Conservation (phyloP, 35 echinoderm and acorn worm genomes). For the Chiridota heheva region DNA sequence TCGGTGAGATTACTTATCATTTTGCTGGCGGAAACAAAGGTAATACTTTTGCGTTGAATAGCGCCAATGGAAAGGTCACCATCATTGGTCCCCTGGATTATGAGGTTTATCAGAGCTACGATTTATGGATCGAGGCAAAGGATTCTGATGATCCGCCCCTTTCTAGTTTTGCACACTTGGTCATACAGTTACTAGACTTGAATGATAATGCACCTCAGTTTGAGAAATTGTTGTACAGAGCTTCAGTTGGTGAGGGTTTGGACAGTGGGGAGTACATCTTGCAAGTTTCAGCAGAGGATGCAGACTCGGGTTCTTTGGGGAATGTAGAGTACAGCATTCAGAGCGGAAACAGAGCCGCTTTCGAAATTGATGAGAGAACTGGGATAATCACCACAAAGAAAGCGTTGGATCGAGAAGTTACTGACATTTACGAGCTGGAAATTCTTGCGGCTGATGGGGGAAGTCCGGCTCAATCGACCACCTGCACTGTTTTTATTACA, state of each 20-base stretch:
- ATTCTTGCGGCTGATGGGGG: conserved; percentile 74
- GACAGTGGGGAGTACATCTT: conserved; percentile 19
- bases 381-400: conserved; percentile 60
- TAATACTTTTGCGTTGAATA: conserved; percentile 62
- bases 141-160: conserved; percentile 58
- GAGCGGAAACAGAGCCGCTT: conserved; percentile 62
- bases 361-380: conserved; percentile 47
- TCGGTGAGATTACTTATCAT: conserved; percentile 51
- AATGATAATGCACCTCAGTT: conserved; percentile 95
- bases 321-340: conserved; percentile 52
- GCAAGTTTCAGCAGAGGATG: conserved; percentile 67
- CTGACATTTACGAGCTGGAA: conserved; percentile 49
- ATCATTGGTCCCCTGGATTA: conserved; percentile 55
- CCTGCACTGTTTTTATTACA: conserved; percentile 48
- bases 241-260: conserved; percentile 41
- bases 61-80: conserved; percentile 54
- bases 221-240: conserved; percentile 37
- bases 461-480: conserved; percentile 44
- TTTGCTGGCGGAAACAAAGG: conserved; percentile 78
- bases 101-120: conserved; percentile 42
- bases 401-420: conserved; percentile 67
- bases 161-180: conserved; percentile 59
- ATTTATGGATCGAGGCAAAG: conserved; percentile 75
- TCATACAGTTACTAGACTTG: conserved; percentile 52
- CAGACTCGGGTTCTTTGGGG: conserved; percentile 54